phyloP scores from a whole-genome alignment of 2,888 invertebrate genomes.

The Morpho helenor region DNA sequence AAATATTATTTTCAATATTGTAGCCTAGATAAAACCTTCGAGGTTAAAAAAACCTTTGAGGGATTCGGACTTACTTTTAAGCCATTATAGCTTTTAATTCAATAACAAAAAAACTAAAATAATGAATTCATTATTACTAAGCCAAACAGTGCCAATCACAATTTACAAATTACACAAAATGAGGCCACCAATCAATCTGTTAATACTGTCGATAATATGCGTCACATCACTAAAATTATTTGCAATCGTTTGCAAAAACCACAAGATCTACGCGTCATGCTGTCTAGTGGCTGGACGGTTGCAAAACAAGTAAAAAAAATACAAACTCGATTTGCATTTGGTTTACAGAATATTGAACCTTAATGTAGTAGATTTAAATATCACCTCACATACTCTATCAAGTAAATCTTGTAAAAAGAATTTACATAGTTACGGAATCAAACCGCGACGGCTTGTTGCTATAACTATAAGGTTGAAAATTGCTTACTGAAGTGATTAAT shows the following conservation, averaged over 20 bases:
- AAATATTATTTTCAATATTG: too few relatives aligned
- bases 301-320: conserved; percentile 51
- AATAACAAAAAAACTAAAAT: too few relatives aligned
- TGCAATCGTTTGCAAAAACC: conserved; percentile 63
- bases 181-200: background rate
- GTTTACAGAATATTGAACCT: conserved; percentile 33
- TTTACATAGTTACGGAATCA: conserved; percentile 18
- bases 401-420: conserved; percentile 23
- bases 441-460: conserved; percentile 9
- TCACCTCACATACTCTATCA: conserved; percentile 1
- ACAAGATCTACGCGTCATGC: conserved; percentile 66
- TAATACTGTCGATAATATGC: conserved; percentile 10
- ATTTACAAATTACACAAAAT: too few relatives aligned
- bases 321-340: conserved; percentile 22
- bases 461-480: conserved; percentile 9
- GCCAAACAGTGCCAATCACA: too few relatives aligned
- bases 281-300: conserved; percentile 53
- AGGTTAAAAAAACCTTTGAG: too few relatives aligned
- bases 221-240: conserved; percentile 50
- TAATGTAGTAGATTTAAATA: conserved; percentile 29
- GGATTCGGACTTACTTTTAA: too few relatives aligned
- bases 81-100: too few relatives aligned
- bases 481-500: conserved; percentile 6
- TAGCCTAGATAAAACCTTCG: too few relatives aligned
- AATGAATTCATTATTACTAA: too few relatives aligned